These are phyloP conservation scores for Panulirus ornatus DNA, from an alignment of 1,140 invertebrate species.

Conservation along the genomic window DNA sequence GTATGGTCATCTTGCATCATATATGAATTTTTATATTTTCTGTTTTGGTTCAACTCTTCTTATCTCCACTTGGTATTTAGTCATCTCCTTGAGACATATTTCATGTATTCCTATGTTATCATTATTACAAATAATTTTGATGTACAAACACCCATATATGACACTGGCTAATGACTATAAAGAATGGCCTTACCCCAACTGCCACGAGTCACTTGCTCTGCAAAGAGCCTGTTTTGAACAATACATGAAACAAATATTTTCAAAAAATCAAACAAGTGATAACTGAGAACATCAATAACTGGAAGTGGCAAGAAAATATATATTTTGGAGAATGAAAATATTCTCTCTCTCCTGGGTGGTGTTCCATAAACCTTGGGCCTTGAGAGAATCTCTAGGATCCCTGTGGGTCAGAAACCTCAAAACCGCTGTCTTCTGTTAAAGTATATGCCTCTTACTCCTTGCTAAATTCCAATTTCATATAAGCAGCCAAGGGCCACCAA, in stretches of 20 bases:
- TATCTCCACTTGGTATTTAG: too few relatives aligned
- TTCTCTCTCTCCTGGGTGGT: too few relatives aligned
- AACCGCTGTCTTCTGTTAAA: too few relatives aligned
- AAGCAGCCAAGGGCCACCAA: too few relatives aligned
- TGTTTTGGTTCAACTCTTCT: too few relatives aligned
- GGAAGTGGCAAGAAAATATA: not conserved
- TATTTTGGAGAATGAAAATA: not conserved
- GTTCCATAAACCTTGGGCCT: too few relatives aligned
- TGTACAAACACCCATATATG: not conserved
- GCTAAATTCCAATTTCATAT: too few relatives aligned
- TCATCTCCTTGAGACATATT: too few relatives aligned
- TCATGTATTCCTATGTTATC: too few relatives aligned
- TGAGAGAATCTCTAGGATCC: too few relatives aligned
- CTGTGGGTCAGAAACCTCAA: too few relatives aligned
- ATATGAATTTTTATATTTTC: not conserved
- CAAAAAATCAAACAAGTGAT: not conserved
- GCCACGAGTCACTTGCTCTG: not conserved
- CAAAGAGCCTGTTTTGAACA: not conserved
- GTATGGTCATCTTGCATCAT: slow-evolving; percentile 8
- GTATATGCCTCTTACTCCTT: too few relatives aligned
- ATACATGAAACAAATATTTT: not conserved
- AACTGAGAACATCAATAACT: not conserved
- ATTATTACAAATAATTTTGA: not conserved
- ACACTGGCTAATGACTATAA: not conserved
- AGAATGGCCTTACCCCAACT: not conserved